A percentile compares a stretch with the other conserved stretches of the same genome.
Evolutionary conservation across 2,113 vertebrate species (phyloP).

Genomic region (Sialia sialis): DNA sequence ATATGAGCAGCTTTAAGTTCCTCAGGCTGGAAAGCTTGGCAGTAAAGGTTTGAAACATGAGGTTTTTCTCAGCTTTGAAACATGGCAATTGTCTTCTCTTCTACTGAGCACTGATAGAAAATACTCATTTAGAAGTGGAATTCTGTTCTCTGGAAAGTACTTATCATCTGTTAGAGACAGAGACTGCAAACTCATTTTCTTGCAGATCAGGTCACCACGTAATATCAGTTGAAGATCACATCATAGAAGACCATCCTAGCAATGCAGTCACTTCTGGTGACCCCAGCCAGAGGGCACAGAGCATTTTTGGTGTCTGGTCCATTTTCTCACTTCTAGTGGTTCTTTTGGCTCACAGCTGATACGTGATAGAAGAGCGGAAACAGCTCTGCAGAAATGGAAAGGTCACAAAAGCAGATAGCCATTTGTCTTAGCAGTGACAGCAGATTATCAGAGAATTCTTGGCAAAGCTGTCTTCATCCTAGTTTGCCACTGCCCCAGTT

Average conservation of each 20-base stretch:
- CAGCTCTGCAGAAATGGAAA: background rate
- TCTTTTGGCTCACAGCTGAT: background rate
- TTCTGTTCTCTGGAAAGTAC: background rate
- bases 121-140: background rate
- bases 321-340: background rate
- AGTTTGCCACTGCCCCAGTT: slow-evolving; percentile 6
- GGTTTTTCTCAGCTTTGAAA: background rate
- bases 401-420: background rate
- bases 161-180: background rate
- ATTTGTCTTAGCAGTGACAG: background rate
- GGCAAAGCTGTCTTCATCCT: background rate
- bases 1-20: slow-evolving; percentile 24
- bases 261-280: background rate
- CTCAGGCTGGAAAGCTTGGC: background rate
- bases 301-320: background rate
- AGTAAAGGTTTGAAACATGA: background rate
- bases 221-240: background rate
- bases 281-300: background rate
- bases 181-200: background rate
- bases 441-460: background rate
- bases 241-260: background rate
- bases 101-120: background rate
- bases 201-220: background rate
- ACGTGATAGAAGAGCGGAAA: background rate
- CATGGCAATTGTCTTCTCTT: background rate